Base-by-base conservation (phyloP, 2,113 vertebrate species). In the Bubo blakistoni region DNA sequence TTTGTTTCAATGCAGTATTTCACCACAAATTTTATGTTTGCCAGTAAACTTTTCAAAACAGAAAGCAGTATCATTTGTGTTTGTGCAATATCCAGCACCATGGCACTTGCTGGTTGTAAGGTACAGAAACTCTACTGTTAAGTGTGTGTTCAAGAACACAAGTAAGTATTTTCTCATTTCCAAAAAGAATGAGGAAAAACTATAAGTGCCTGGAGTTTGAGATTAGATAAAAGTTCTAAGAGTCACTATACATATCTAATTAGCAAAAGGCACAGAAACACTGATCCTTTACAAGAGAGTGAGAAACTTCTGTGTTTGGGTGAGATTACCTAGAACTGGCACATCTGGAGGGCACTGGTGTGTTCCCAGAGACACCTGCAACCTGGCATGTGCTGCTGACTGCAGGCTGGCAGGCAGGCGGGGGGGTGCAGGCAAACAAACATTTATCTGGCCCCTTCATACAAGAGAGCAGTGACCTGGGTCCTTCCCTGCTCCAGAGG, bases 311-410 rank as follows among this genome's bases (percentile, higher is more conserved):
- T 46, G n/a, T 51, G 47, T 65, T 30, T 78, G 59, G 54, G 36
- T 73, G 73, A 72, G 78, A 36, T 27, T 32, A 38, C 16, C 17
- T 17, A 25, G 32, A 57, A 57, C 0, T 11, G 2, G 15, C 49
- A 69, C 77, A 38, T 10, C 19, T 78, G 47, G n/a, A 51, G 49
- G 49, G 40, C 30, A 49, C 36, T 30, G 44, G 14, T n/a, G 55
- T 9, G 13, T 9, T 52, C 40, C 47, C 44, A 65, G 63, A 16
- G 44, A 27, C 40, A 21, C 22, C 17, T 2, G 5, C 40, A 44
- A 36, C 44, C 34, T 16, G 17, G 9, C 2, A 0, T 2, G 4
- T 58, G 44, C 40, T 44, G 54, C 54, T 16, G 40, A 30, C 5
- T 13, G 14, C 38, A 25, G 51, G 29, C 32, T 63, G 59, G 42